A percentile compares a stretch with the other conserved stretches of the same genome.
Conservation (phyloP, 2,113 vertebrate species). For the Myiozetetes cayanensis region DNA sequence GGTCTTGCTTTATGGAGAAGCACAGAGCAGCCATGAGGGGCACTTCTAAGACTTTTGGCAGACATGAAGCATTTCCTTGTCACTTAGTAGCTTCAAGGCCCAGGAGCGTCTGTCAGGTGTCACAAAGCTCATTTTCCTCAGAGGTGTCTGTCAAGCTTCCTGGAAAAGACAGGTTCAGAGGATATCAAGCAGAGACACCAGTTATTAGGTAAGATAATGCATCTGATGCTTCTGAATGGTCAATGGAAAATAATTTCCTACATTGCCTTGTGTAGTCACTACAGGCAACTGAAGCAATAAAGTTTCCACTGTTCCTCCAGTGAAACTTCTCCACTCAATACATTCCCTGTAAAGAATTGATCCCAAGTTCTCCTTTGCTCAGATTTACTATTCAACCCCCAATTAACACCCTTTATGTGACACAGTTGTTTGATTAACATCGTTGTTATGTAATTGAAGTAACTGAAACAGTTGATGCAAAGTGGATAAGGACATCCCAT, state of each 20-base stretch:
- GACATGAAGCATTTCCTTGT: neutral
- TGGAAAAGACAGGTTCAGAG: neutral
- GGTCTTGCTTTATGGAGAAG: neutral
- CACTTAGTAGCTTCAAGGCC: neutral
- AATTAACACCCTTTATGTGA: neutral
- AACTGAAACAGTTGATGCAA: neutral
- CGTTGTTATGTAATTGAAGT: neutral
- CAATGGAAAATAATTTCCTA: neutral
- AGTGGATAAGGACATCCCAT: neutral
- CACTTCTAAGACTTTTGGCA: neutral
- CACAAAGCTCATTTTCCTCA: neutral
- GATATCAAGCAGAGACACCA: neutral
- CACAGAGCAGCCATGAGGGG: neutral
- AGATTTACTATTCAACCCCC: neutral
- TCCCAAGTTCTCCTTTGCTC: neutral
- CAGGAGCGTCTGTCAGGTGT: neutral
- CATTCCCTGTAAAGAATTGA: neutral
- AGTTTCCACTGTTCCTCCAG: neutral
- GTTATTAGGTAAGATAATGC: neutral
- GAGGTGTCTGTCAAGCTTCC: neutral
- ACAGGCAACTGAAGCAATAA: neutral
- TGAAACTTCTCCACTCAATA: neutral
- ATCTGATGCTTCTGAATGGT: neutral
- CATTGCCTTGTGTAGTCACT: neutral
- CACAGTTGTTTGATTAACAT: neutral